Percentiles rank a stretch among this genome's conserved stretches.
Evolutionary conservation across 92 coral and sea anemone genomes (phyloP).

Genomic region (Parazoanthus atlanticus): DNA sequence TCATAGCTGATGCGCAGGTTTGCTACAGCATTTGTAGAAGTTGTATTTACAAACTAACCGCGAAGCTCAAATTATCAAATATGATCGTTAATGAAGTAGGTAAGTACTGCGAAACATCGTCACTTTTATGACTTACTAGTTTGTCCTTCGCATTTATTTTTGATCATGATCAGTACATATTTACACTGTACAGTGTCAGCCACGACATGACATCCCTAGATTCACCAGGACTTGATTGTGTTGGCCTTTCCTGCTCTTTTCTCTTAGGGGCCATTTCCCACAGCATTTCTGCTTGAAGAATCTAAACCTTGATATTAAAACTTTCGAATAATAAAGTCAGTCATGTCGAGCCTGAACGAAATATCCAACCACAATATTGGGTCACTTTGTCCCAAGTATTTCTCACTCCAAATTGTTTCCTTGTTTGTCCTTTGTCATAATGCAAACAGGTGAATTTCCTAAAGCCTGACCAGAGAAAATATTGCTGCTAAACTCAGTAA

Average conservation of each 20-base stretch:
- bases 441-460: conserved; percentile 10
- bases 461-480: not conserved
- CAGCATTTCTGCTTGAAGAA: not conserved
- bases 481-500: not conserved
- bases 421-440: not conserved
- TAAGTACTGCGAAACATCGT: not conserved
- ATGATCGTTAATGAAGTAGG: too few species aligned
- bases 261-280: not conserved
- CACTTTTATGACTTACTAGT: not conserved
- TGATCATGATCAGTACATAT: conserved; percentile 8
- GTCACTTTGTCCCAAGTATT: not conserved
- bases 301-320: not conserved
- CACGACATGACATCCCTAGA: not conserved
- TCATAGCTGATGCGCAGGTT: not conserved
- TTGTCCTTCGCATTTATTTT: not conserved
- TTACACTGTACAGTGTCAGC: not conserved
- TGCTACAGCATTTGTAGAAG: not conserved
- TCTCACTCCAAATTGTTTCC: not conserved
- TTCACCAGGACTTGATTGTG: not conserved
- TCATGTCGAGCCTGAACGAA: not conserved
- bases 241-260: not conserved
- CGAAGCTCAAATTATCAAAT: not conserved
- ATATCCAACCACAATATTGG: not conserved
- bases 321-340: not conserved
- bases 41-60: not conserved